Percentiles rank a stretch among this genome's conserved stretches.
These are phyloP conservation scores for Periophthalmodon schlosseri DNA, from an alignment of 2,113 vertebrate species.

Conservation along the genomic window DNA sequence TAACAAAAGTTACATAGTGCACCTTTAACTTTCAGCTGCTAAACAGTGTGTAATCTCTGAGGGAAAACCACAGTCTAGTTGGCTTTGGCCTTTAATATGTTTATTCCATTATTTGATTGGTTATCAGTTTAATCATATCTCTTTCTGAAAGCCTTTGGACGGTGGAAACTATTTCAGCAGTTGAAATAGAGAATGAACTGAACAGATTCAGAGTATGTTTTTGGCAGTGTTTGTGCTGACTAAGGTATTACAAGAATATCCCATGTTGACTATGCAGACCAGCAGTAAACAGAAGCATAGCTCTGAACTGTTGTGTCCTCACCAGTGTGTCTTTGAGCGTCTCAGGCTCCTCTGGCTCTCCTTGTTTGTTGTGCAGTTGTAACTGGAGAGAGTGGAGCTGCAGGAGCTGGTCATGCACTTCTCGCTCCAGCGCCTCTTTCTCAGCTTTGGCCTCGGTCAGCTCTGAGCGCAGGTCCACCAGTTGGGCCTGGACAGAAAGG, in stretches of 20 bases:
- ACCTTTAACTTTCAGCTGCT: too few relatives aligned
- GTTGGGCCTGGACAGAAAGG: constrained; percentile 83
- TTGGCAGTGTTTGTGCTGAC: neutral
- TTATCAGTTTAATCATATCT: neutral
- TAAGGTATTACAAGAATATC: neutral
- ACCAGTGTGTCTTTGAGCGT: constrained; percentile 94
- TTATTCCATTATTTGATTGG: neutral
- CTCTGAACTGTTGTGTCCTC: constrained; percentile 40
- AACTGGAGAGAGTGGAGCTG: constrained; percentile 94
- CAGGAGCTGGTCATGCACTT: constrained; percentile 94
- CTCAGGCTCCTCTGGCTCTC: constrained; percentile 87
- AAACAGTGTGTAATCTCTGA: too few relatives aligned
- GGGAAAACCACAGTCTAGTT: neutral
- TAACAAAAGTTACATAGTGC: too few relatives aligned
- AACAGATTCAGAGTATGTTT: neutral
- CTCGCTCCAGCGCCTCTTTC: constrained; percentile 86
- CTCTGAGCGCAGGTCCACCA: constrained; percentile 94
- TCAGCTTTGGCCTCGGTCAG: constrained; percentile 91
- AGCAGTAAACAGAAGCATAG: neutral
- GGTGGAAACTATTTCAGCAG: neutral
- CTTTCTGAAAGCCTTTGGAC: neutral
- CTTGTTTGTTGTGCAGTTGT: constrained; percentile 90
- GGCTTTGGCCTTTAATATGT: neutral
- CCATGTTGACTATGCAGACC: neutral
- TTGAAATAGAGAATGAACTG: neutral